phyloP scores from a whole-genome alignment of 2,888 invertebrate species.

The Pachydiplax longipennis region DNA sequence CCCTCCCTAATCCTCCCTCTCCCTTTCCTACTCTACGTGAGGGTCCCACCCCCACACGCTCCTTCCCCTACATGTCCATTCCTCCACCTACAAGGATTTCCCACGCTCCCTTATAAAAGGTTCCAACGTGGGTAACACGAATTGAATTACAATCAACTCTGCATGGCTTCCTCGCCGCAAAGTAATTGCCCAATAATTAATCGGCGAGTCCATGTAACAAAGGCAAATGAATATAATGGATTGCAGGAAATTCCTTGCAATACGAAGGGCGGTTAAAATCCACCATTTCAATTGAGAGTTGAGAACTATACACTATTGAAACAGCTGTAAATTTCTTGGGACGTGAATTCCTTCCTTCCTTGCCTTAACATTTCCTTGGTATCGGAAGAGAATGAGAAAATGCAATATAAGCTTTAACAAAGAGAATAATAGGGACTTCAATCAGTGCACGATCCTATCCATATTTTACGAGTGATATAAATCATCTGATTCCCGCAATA shows the following conservation, averaged over 20 bases:
- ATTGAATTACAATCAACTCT: slow-evolving; percentile 27
- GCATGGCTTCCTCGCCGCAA: slow-evolving; percentile 11
- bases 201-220: slow-evolving; percentile 20
- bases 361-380: no score
- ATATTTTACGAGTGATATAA: no score
- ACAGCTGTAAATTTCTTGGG: no score
- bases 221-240: slow-evolving; percentile 10
- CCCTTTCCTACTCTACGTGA: not conserved
- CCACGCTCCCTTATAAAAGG: slow-evolving; percentile 39
- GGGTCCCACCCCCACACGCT: not conserved
- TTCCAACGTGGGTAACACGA: slow-evolving; percentile 32
- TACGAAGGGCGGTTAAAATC: not conserved
- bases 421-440: no score
- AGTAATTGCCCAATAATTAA: slow-evolving; percentile 38
- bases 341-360: no score
- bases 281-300: not conserved
- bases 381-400: no score
- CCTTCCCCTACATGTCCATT: not conserved
- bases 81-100: slow-evolving; percentile 10
- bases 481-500: no score
- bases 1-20: not conserved
- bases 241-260: not conserved
- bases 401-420: no score
- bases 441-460: no score
- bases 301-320: no score